These are phyloP conservation scores for Corvus moneduloides DNA, from an alignment of 2,113 vertebrate genomes.

Conservation along the genomic window DNA sequence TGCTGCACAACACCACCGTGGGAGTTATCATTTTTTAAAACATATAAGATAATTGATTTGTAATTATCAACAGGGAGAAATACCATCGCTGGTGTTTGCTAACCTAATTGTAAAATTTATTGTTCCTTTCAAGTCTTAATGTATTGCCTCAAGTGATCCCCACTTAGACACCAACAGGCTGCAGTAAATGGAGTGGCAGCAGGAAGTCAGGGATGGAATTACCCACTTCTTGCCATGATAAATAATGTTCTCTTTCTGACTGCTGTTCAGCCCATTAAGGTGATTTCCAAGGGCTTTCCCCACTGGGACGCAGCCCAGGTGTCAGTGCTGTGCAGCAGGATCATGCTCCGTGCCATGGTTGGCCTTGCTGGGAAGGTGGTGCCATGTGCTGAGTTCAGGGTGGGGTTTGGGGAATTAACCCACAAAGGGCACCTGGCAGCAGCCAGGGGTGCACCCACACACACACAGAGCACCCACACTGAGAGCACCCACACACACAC, in stretches of 20 bases:
- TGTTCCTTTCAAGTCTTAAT: conserved; percentile 67
- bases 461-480: not conserved
- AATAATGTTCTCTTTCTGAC: not conserved
- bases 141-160: conserved; percentile 58
- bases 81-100: conserved; percentile 50
- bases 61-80: conserved; percentile 66
- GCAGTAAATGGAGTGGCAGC: conserved; percentile 59
- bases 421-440: not conserved
- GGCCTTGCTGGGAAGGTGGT: not conserved
- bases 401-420: not conserved
- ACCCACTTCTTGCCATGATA: not conserved
- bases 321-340: not conserved
- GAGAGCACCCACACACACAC: not conserved
- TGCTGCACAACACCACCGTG: not conserved
- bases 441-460: not conserved
- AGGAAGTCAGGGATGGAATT: conserved; percentile 33
- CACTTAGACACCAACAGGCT: conserved; percentile 54
- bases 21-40: conserved; percentile 57
- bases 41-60: conserved; percentile 71
- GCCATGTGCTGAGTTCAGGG: not conserved
- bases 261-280: not conserved
- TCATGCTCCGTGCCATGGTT: not conserved
- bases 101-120: conserved; percentile 73
- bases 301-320: not conserved
- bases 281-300: not conserved